These are phyloP conservation scores for Ceratosolen fusciceps DNA, from an alignment of 1,140 invertebrate species.

Conservation along the genomic window DNA sequence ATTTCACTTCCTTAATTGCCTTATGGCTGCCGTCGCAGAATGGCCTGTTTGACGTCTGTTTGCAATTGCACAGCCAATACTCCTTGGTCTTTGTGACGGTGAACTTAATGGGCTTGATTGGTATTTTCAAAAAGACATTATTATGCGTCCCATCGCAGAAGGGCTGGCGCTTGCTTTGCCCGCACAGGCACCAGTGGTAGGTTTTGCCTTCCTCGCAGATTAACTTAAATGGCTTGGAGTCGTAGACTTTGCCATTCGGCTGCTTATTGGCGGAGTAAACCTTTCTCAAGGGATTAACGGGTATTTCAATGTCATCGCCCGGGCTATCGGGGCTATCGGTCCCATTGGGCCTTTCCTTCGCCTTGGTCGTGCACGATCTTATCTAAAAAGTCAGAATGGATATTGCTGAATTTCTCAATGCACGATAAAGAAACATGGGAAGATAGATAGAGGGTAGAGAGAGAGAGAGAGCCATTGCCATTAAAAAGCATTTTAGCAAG, in stretches of 20 bases:
- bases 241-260: constrained; percentile 82
- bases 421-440: no score
- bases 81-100: constrained; percentile 90
- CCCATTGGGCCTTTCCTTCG: constrained; percentile 37
- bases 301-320: constrained; percentile 70
- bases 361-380: constrained; percentile 30
- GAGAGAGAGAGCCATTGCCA: no score
- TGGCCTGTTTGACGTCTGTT: constrained; percentile 93
- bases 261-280: constrained; percentile 75
- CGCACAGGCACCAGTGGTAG: constrained; percentile 97
- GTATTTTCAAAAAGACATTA: constrained; percentile 80
- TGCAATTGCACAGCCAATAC: constrained; percentile 99
- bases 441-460: no score
- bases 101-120: constrained; percentile 84
- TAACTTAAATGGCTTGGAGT: constrained; percentile 91
- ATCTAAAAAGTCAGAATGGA: constrained; percentile 23
- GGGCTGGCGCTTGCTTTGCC: constrained; percentile 91
- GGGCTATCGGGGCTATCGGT: constrained; percentile 77
- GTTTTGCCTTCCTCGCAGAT: constrained; percentile 81
- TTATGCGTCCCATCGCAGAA: constrained; percentile 96
- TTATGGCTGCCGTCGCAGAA: constrained; percentile 99
- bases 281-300: constrained; percentile 76
- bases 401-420: no score
- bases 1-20: constrained; percentile 48
- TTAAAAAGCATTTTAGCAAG: no score